Evolutionary conservation across 2,888 invertebrate species (phyloP), one percentile per base, ranked within the genome.

Genomic region (Lasioglossum zephyrum): DNA sequence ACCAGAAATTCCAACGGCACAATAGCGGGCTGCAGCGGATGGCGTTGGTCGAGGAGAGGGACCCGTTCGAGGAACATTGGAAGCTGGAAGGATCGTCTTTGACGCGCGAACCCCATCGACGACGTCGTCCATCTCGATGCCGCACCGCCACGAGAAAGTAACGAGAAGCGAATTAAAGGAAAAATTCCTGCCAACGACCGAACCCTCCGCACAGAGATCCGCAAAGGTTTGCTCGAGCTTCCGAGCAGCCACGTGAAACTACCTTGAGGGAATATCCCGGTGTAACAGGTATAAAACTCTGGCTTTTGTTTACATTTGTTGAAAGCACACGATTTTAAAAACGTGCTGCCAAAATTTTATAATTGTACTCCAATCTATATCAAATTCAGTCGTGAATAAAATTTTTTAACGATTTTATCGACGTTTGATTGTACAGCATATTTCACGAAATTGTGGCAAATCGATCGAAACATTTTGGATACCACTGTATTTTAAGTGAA

Each of bases 1-100:
- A 76, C 82, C 83, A 83, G 81, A 74, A 88, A 87, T 88, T 86
- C 74, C 84, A 75, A 70, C 81, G 70, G 74, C 81, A 86, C 87
- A 91, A 91, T 89, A 84, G 82, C 70, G 81, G 74, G 77, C 78
- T 72, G 72, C 85, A 73, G 79, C 79, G 80, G 74, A 57, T 66
- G 73, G 79, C 74, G 73, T 70, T 31, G 69, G 77, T 41, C 44
- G 18, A 74, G 66, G 69, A 18, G 47, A 74, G 74, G 57, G 74
- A 49, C 77, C 66, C 66, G 26, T 22, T 31, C 16, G 39, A 39
- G 73, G 53, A 77, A 82, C 44, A 36, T 16, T 26, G 47, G 39
- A 49, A 39, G 73, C n/a, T 66, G 66, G 31, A 66, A 49, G 36
- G 72, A 63, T 70, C 44, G 74, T 53, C 73, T 49, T 77, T 73